Base-by-base conservation (phyloP, 2,888 invertebrate species). In the Amblyjoppa proteus region DNA sequence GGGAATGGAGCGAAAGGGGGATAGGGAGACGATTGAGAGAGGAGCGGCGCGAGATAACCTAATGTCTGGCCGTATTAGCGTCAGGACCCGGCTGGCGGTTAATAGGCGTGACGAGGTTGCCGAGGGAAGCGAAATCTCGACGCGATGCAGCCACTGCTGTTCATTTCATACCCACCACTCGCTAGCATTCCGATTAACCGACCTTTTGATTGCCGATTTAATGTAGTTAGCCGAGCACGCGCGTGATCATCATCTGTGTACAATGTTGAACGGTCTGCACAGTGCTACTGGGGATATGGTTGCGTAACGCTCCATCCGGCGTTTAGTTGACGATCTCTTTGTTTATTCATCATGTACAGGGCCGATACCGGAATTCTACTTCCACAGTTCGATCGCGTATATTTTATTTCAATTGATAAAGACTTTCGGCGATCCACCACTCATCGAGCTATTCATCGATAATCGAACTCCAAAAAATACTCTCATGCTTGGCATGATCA, bases 21-120 rank as follows among this genome's bases (percentile, higher is more conserved):
- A 75, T 51, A 45, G 70, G 80, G 73, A 61, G 45, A 61, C 61
- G 49, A 41, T 38, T 38, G 49, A 75, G 51, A 68, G 61, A 20
- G 53, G 58, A 56, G 64, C 61, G 73, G 45, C 58, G 49, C 82
- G 89, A 91, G 91, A 92, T 92, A 92, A 91, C 91, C 89, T 92
- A 92, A 92, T 93, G 91, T 89, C 90, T 87, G 88, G 85, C 88
- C 89, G 89, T 92, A 92, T 93, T 91, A 91, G 90, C 90, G 87
- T 88, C 86, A 81, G 87, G 86, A 79, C 56, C 69, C 49, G 75
- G 70, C 70, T 75, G 51, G 89, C 82, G 77, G 79, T 31, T 86
- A 86, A 87, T 81, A 85, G 81, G 78, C 82, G 82, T 82, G 75
- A 80, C 85, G 75, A 83, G 76, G 41, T 69, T 78, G 41, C 69